Base-by-base conservation (phyloP, 1,140 invertebrate genomes). In the Heterodera carotae region DNA sequence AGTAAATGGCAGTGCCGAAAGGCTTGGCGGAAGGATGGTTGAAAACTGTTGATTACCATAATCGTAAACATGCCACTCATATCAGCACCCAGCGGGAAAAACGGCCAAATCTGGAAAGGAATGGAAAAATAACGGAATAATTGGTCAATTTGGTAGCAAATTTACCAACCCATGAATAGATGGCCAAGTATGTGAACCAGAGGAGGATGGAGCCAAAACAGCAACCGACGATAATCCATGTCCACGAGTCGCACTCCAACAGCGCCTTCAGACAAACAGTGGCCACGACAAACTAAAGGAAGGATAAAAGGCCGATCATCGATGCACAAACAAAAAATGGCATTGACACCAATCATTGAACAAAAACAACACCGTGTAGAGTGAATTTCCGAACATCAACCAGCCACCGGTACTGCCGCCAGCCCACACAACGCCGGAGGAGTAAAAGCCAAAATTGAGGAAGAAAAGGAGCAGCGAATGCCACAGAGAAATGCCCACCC, bases 201-300 rank as follows among this genome's bases (percentile, higher is more conserved):
- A 94, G 90, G 29, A 91, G 89, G 81, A 99, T 94, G 69, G 95
- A 98, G 62, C 96, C 96, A 94, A 95, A 97, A 81, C 97, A 98
- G 81, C 95, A 93, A 74, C 94, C 90, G 89, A 98, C 95, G 12
- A 88, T 86, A 83, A 90, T 89, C 92, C 34, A 94, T 15, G 96
- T 98, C 96, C 97, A 99, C 6, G 95, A 93, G 88, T 94, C 94
- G 59, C 94, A 98, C 83, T 97, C 93, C 69, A 99, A 90, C 3
- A 96, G 95, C 67, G 96, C 95, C 91, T 99, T 99, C 73, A 97
- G 90, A 88, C 96, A 98, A 53, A 99, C 97, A 31, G 96, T 96
- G 59, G 97, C 92, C 78, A 99, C 94, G 69, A 97, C 95, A 90
- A 96, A 98, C 95, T 95, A 87, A 34, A 87, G 80, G 12, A 43